A percentile compares a stretch with the other conserved stretches of the same genome.
These are phyloP conservation scores for Propithecus deckenii DNA, from an alignment of 2,797 vertebrate species.

Conservation along the genomic window DNA sequence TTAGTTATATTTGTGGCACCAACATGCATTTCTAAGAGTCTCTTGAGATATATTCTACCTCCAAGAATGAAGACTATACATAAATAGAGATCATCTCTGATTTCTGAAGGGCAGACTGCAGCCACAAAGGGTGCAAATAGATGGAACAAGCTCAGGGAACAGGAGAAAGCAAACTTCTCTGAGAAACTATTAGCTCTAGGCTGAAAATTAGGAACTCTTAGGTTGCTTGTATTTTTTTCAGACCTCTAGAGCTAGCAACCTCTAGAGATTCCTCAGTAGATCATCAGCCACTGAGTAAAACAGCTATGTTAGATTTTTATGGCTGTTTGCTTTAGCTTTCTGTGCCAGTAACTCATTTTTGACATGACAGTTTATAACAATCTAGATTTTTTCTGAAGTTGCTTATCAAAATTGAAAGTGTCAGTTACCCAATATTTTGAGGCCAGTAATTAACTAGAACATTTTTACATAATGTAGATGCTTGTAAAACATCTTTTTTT, in stretches of 20 bases:
- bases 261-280: slow-evolving; percentile 33
- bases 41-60: slow-evolving; percentile 13
- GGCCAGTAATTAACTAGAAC: slow-evolving; percentile 62
- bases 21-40: neutral
- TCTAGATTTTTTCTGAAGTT: slow-evolving; percentile 56
- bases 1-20: neutral
- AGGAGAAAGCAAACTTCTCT: neutral
- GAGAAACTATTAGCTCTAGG: slow-evolving; percentile 48
- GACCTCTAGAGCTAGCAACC: slow-evolving; percentile 3
- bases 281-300: slow-evolving; percentile 3
- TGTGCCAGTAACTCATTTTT: slow-evolving; percentile 53
- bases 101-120: slow-evolving; percentile 6
- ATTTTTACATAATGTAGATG: slow-evolving; percentile 60
- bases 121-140: neutral
- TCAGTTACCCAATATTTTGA: slow-evolving; percentile 69
- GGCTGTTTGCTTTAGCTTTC: slow-evolving; percentile 49
- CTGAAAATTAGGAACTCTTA: slow-evolving; percentile 53
- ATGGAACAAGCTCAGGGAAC: neutral
- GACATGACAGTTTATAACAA: slow-evolving; percentile 59
- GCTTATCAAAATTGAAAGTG: slow-evolving; percentile 70
- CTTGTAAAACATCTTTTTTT: slow-evolving; percentile 54
- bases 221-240: slow-evolving; percentile 56
- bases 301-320: slow-evolving; percentile 35
- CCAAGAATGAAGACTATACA: neutral
- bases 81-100: slow-evolving; percentile 33